Percentiles rank a stretch among this genome's conserved stretches.
These are phyloP conservation scores for Euborellia annulipes DNA, from an alignment of 1,140 invertebrate genomes.

Conservation along the genomic window DNA sequence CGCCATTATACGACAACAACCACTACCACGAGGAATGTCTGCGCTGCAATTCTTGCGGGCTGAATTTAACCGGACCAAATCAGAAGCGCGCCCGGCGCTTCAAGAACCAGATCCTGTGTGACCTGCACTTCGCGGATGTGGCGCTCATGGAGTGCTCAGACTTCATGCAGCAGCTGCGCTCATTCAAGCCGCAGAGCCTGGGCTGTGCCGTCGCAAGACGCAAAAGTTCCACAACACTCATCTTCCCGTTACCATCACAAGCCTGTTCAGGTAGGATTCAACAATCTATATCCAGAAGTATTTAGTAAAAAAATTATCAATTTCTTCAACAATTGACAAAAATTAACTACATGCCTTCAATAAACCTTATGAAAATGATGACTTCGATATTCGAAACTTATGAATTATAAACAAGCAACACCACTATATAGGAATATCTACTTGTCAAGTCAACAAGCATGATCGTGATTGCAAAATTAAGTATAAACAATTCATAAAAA, in stretches of 20 bases:
- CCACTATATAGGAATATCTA: too few relatives aligned
- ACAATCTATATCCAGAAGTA: too few relatives aligned
- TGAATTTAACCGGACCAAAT: conserved; percentile 81
- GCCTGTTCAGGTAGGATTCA: conserved; percentile 68
- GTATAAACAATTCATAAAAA: too few relatives aligned
- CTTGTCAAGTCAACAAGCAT: too few relatives aligned
- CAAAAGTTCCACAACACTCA: conserved; percentile 84
- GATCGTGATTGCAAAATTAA: too few relatives aligned
- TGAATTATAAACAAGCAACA: too few relatives aligned
- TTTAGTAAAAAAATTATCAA: too few relatives aligned
- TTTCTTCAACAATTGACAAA: too few relatives aligned
- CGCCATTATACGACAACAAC: conserved; percentile 81
- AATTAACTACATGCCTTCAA: too few relatives aligned
- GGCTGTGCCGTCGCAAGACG: conserved; percentile 82
- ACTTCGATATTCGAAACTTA: too few relatives aligned
- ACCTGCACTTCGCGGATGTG: conserved; percentile 83
- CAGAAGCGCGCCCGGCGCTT: conserved; percentile 61
- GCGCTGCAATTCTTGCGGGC: conserved; percentile 81
- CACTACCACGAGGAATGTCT: conserved; percentile 93
- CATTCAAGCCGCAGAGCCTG: conserved; percentile 87
- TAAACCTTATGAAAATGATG: too few relatives aligned
- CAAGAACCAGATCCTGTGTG: conserved; percentile 75
- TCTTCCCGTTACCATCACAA: conserved; percentile 83
- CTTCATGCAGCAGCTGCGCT: conserved; percentile 89
- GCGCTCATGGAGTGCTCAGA: conserved; percentile 90